Evolutionary conservation across 2,113 vertebrate species (phyloP).

Genomic region (Verasper variegatus): DNA sequence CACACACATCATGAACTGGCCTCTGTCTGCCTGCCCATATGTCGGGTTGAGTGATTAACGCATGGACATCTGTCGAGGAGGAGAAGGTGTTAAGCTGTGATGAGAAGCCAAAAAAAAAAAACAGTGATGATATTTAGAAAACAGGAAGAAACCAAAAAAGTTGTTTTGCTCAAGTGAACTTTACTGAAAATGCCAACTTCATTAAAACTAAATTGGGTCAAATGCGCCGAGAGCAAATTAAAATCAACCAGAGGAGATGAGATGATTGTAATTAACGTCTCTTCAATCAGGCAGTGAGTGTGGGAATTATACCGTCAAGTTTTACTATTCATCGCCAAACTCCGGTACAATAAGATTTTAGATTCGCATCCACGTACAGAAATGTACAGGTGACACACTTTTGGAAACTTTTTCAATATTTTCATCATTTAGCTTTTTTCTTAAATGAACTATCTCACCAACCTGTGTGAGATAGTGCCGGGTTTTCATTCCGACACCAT

Average conservation of each 20-base stretch:
- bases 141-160: background rate
- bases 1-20: constrained; percentile 63
- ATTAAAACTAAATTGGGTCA: constrained; percentile 68
- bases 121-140: constrained; percentile 1
- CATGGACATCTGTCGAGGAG: constrained; percentile 45
- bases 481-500: no score
- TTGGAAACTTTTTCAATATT: no score
- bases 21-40: constrained; percentile 64
- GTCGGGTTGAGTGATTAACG: constrained; percentile 14
- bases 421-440: no score
- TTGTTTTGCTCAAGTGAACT: constrained; percentile 47
- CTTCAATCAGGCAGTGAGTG: constrained; percentile 69
- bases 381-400: background rate
- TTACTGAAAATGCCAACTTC: constrained; percentile 60
- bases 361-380: background rate
- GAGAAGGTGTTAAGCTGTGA: constrained; percentile 47
- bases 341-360: constrained; percentile 9
- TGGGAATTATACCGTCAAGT: constrained; percentile 33
- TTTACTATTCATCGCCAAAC: constrained; percentile 43
- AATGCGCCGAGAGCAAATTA: constrained; percentile 62
- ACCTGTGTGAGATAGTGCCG: no score
- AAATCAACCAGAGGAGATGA: constrained; percentile 58
- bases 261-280: constrained; percentile 72
- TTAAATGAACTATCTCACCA: no score
- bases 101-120: constrained; percentile 8